These are phyloP conservation scores for Sinocyclocheilus rhinocerous DNA, from an alignment of 2,113 vertebrate genomes.

Conservation along the genomic window DNA sequence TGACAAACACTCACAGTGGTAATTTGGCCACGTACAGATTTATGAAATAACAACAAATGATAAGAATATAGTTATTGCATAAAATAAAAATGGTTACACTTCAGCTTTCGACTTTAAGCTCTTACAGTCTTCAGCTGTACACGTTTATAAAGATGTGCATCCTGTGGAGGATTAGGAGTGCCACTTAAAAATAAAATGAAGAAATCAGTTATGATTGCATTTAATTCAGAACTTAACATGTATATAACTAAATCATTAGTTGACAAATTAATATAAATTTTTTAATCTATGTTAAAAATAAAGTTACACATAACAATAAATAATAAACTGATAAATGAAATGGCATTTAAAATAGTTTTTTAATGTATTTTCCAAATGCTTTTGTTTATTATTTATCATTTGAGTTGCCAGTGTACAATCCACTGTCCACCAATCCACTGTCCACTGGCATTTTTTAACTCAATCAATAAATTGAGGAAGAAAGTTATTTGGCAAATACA, in stretches of 20 bases:
- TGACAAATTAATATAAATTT: background rate
- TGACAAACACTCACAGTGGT: background rate
- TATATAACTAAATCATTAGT: background rate
- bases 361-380: too few species aligned
- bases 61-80: background rate
- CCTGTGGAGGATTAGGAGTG: background rate
- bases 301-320: background rate
- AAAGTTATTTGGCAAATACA: background rate
- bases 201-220: background rate
- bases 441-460: too few species aligned
- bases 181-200: background rate
- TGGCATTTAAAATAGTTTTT: too few species aligned
- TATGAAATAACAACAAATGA: background rate
- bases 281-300: background rate
- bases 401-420: background rate
- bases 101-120: background rate
- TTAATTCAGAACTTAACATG: background rate
- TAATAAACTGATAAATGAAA: background rate
- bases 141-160: background rate
- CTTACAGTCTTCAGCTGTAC: background rate
- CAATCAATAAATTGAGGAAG: too few species aligned
- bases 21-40: constrained; percentile 2
- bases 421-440: too few species aligned
- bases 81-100: background rate
- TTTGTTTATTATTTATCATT: background rate